A percentile compares a stretch with the other conserved stretches of the same genome.
phyloP scores from a whole-genome alignment of 1,140 invertebrate species.

The Formica selysi region DNA sequence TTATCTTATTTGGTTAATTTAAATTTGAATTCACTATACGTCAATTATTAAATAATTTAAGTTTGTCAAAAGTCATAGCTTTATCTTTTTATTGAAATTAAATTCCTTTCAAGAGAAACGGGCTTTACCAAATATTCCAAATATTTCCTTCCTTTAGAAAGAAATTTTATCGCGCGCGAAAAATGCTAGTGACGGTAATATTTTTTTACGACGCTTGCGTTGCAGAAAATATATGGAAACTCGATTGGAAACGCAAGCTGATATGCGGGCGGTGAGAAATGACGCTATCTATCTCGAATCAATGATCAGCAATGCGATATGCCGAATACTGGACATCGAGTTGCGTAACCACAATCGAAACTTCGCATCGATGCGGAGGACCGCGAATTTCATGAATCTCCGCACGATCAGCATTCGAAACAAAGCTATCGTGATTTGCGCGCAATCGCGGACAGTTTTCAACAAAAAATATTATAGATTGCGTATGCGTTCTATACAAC shows the following conservation, averaged over 20 bases:
- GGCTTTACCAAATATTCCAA: background rate
- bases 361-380: conserved; percentile 73
- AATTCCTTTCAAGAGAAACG: conserved; percentile 6
- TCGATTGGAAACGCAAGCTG: conserved; percentile 4
- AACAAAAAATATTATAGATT: conserved; percentile 3
- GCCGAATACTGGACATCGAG: conserved; percentile 63
- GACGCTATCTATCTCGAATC: conserved; percentile 58
- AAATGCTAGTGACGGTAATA: conserved; percentile 3
- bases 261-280: conserved; percentile 36
- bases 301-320: conserved; percentile 65
- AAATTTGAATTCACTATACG: background rate
- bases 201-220: background rate
- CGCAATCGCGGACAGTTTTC: conserved; percentile 41
- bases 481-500: background rate
- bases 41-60: background rate
- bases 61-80: background rate
- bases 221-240: conserved; percentile 49
- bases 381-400: conserved; percentile 74
- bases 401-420: conserved; percentile 67
- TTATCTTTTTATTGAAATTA: background rate
- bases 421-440: conserved; percentile 52
- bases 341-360: conserved; percentile 74
- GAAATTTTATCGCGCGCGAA: background rate
- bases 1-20: background rate
- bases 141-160: background rate